A percentile compares a stretch with the other conserved stretches of the same genome.
Conservation (phyloP, 2,888 invertebrate genomes). For the Mechanitis messenoides region DNA sequence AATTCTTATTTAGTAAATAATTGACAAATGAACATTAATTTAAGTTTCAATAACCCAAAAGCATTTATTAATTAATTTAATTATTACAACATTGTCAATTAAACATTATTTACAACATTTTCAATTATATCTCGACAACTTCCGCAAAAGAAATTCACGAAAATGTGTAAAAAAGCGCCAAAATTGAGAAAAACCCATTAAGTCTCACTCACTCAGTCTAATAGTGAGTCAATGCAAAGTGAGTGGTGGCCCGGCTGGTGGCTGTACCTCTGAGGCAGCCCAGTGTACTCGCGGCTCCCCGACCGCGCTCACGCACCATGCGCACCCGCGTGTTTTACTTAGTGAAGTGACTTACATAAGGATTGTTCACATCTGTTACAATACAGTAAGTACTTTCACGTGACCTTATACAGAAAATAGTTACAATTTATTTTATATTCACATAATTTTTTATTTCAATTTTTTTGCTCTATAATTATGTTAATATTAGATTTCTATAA, state of each 20-base stretch:
- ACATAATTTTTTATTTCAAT: too few relatives aligned
- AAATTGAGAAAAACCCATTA: constrained; percentile 21
- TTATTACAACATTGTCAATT: too few relatives aligned
- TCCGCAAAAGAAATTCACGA: neutral
- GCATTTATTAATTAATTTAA: too few relatives aligned
- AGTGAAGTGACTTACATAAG: constrained; percentile 63
- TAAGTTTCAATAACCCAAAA: too few relatives aligned
- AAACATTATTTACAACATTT: too few relatives aligned
- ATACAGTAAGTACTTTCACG: constrained; percentile 19
- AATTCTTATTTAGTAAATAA: too few relatives aligned
- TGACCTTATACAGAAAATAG: neutral
- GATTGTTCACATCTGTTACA: constrained; percentile 42
- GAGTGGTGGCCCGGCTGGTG: constrained; percentile 31
- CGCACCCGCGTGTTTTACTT: constrained; percentile 61
- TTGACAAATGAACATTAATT: too few relatives aligned
- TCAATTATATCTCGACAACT: neutral
- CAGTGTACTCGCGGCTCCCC: constrained; percentile 64
- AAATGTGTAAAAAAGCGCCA: neutral
- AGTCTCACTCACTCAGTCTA: neutral
- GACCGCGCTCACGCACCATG: constrained; percentile 56
- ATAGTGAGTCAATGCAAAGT: constrained; percentile 33
- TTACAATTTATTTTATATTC: too few relatives aligned
- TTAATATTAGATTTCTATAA: too few relatives aligned
- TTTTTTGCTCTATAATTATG: too few relatives aligned
- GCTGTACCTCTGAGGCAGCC: constrained; percentile 26